These are phyloP conservation scores for Acholoe squamosa DNA, from an alignment of 2,888 invertebrate species.

Conservation along the genomic window DNA sequence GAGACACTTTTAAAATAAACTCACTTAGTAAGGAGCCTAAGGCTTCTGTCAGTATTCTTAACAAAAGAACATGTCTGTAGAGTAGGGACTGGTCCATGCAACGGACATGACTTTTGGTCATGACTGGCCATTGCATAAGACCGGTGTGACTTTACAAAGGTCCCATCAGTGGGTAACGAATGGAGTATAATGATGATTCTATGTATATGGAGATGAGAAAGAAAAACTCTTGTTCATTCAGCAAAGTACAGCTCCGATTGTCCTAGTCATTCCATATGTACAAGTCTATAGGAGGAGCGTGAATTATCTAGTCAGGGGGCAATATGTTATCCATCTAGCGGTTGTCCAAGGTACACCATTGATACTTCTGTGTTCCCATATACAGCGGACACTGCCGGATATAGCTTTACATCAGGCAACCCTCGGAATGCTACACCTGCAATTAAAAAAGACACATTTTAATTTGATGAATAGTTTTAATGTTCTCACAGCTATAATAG, in stretches of 20 bases:
- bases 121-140: too few species aligned
- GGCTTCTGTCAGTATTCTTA: too few species aligned
- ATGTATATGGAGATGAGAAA: background rate
- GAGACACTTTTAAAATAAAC: too few species aligned
- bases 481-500: too few species aligned
- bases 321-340: conserved; percentile 90
- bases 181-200: background rate
- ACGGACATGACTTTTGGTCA: too few species aligned
- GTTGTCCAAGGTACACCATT: conserved; percentile 98
- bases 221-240: background rate
- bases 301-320: conserved; percentile 46
- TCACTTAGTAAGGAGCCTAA: too few species aligned
- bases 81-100: too few species aligned
- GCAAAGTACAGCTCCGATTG: background rate
- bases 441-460: background rate
- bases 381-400: conserved; percentile 98
- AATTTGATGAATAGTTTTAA: too few species aligned
- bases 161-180: background rate
- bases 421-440: conserved; percentile 95
- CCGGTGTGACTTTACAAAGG: conserved; percentile 22
- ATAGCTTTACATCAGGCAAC: conserved; percentile 94
- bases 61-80: too few species aligned
- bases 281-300: conserved; percentile 13
- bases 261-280: background rate
- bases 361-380: conserved; percentile 99